phyloP scores from a whole-genome alignment of 2,888 invertebrate species.

The Xestoiulus laeticollis region DNA sequence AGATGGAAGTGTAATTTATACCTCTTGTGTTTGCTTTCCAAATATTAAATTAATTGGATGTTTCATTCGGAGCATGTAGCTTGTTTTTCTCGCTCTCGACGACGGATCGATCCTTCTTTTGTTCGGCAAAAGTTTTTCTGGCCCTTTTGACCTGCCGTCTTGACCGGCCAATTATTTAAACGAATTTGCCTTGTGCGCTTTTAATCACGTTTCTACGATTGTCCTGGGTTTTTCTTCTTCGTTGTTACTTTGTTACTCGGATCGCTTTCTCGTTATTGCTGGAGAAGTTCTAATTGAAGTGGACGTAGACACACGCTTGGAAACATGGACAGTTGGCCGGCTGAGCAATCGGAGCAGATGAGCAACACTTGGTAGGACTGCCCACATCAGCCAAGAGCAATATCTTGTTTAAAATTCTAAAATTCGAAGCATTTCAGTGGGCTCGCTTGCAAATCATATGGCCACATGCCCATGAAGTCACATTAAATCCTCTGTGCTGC shows the following conservation, averaged over 20 bases:
- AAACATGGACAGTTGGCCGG: background rate
- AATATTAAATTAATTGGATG: slow-evolving; percentile 37
- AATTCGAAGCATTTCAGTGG: too few relatives aligned
- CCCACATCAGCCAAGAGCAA: too few relatives aligned
- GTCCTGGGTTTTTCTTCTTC: background rate
- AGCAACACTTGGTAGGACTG: too few relatives aligned
- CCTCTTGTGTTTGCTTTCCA: slow-evolving; percentile 33
- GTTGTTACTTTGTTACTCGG: background rate
- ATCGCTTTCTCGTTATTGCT: background rate
- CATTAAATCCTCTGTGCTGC: too few relatives aligned
- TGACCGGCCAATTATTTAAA: background rate
- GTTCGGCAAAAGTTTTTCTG: background rate
- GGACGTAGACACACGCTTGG: background rate
- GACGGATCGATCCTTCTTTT: background rate
- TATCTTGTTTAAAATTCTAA: too few relatives aligned
- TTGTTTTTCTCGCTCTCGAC: background rate
- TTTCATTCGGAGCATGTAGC: slow-evolving; percentile 19
- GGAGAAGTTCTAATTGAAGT: background rate
- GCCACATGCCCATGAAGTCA: too few relatives aligned
- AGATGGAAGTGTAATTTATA: slow-evolving; percentile 37
- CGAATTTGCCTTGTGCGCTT: slow-evolving; percentile 2
- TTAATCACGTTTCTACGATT: slow-evolving; percentile 8
- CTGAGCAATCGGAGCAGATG: too few relatives aligned
- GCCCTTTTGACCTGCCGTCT: background rate
- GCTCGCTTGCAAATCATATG: too few relatives aligned